Evolutionary conservation across 2,888 invertebrate species (phyloP).

Genomic region (Dicyrtomina minuta): DNA sequence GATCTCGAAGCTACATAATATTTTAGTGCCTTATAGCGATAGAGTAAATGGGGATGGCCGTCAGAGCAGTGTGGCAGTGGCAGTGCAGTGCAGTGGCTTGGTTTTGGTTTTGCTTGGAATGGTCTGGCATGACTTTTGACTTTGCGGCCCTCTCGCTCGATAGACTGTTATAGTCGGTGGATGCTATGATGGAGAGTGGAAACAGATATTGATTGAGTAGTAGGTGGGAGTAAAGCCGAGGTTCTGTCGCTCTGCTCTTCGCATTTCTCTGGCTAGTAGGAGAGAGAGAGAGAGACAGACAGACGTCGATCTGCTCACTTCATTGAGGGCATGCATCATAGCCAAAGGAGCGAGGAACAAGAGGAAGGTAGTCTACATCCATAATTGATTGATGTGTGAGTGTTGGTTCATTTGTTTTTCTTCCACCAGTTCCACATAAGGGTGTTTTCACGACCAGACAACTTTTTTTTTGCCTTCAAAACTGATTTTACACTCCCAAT

Average conservation of each 20-base stretch:
- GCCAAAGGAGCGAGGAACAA: conserved; percentile 4
- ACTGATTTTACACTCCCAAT: not conserved
- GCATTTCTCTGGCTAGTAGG: not conserved
- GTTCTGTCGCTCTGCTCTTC: conserved; percentile 8
- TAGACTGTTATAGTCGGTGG: conserved; percentile 26
- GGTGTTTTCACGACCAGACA: conserved; percentile 30
- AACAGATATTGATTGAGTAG: conserved; percentile 39
- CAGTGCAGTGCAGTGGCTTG: not conserved
- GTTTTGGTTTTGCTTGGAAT: not conserved
- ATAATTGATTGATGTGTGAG: conserved; percentile 42
- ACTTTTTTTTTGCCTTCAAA: conserved; percentile 17
- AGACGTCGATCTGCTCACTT: too few relatives aligned
- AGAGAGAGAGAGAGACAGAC: conserved; percentile 1
- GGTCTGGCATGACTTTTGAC: not conserved
- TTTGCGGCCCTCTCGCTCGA: conserved; percentile 11
- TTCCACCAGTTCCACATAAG: conserved; percentile 27
- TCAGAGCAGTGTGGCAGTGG: not conserved
- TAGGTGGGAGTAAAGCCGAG: conserved; percentile 34
- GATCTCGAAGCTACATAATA: too few relatives aligned
- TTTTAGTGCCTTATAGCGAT: too few relatives aligned
- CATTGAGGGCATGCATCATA: not conserved
- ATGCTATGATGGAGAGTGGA: conserved; percentile 18
- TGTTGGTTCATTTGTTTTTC: conserved; percentile 42
- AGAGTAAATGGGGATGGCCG: not conserved
- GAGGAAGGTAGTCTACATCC: conserved; percentile 23